phyloP scores from a whole-genome alignment of 2,113 vertebrate genomes.

The Kryptolebias marmoratus region DNA sequence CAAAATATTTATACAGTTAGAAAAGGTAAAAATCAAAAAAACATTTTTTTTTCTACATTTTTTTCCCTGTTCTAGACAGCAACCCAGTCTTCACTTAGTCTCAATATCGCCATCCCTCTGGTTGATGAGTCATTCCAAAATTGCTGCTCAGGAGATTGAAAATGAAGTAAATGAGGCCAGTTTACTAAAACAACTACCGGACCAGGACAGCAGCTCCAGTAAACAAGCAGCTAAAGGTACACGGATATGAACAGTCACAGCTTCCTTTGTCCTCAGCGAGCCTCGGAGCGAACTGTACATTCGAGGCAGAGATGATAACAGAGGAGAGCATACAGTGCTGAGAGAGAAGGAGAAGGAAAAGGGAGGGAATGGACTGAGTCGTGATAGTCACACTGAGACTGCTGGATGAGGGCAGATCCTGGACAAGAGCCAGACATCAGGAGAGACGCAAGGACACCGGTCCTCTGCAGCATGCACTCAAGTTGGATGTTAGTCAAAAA shows the following conservation, averaged over 20 bases:
- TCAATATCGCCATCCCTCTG: slow-evolving; percentile 44
- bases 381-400: slow-evolving; percentile 46
- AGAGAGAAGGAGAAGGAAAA: slow-evolving; percentile 24
- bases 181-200: slow-evolving; percentile 7
- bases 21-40: no score
- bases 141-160: slow-evolving; percentile 31
- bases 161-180: slow-evolving; percentile 26
- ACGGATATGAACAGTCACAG: slow-evolving; percentile 13
- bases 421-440: slow-evolving; percentile 69
- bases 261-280: slow-evolving; percentile 32
- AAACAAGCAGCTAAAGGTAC: slow-evolving; percentile 17
- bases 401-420: slow-evolving; percentile 58
- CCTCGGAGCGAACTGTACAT: slow-evolving; percentile 27
- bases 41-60: not conserved
- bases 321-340: slow-evolving; percentile 13
- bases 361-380: slow-evolving; percentile 14
- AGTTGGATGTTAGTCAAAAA: slow-evolving; percentile 40
- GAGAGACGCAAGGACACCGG: slow-evolving; percentile 71
- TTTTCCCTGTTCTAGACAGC: not conserved
- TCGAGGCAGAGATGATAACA: slow-evolving; percentile 1
- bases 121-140: slow-evolving; percentile 58
- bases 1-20: no score
- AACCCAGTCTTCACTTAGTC: slow-evolving; percentile 26
- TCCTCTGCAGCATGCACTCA: slow-evolving; percentile 52
- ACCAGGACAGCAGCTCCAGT: slow-evolving; percentile 13